These are phyloP conservation scores for Psylliodes chrysocephalus DNA, from an alignment of 2,888 invertebrate genomes.

Conservation along the genomic window DNA sequence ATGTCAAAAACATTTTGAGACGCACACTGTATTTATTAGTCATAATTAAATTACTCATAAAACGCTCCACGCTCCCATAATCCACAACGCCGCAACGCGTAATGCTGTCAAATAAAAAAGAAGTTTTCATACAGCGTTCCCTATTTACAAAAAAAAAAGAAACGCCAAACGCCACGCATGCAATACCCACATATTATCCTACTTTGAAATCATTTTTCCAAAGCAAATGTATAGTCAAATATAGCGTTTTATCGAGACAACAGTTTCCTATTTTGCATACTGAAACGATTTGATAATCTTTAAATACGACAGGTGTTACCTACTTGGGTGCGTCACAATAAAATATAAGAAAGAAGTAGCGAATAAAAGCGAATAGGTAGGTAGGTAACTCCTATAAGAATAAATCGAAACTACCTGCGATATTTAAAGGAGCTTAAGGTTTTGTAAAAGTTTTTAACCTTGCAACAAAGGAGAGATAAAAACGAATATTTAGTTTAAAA, in stretches of 20 bases:
- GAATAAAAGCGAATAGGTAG: neutral
- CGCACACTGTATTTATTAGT: neutral
- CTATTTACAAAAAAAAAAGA: too few relatives aligned
- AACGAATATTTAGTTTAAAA: neutral
- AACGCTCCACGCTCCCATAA: too few relatives aligned
- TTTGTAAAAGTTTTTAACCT: neutral
- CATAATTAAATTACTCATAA: too few relatives aligned
- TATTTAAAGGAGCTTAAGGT: too few relatives aligned
- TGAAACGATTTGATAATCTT: slow-evolving; percentile 16
- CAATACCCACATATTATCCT: too few relatives aligned
- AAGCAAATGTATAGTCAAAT: neutral
- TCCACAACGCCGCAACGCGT: neutral
- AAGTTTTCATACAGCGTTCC: too few relatives aligned
- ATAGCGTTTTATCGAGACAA: neutral
- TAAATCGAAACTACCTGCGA: neutral
- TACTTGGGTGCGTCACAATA: slow-evolving; percentile 25
- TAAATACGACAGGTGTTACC: slow-evolving; percentile 26
- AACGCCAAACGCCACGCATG: too few relatives aligned
- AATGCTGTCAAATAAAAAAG: too few relatives aligned
- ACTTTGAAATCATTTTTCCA: too few relatives aligned
- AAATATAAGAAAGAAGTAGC: neutral
- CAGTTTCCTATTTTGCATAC: slow-evolving; percentile 12
- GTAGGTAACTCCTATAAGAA: neutral
- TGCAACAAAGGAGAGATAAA: neutral
- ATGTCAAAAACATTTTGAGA: too few relatives aligned